phyloP scores from a whole-genome alignment of 2,888 invertebrate species.

The Gisinianus flammeolus region DNA sequence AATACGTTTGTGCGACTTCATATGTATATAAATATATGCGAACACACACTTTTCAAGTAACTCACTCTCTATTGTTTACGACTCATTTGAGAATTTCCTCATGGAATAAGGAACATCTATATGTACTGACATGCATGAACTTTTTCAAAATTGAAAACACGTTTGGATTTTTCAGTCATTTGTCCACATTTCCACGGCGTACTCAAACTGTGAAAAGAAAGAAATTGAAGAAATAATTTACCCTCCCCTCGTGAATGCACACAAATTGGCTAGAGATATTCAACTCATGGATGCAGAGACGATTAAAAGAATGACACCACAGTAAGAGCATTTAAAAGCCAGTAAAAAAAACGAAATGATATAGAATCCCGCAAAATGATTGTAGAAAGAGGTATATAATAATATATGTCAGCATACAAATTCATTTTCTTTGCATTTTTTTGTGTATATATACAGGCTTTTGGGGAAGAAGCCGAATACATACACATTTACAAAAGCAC shows the following conservation, averaged over 20 bases:
- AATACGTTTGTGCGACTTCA: too few species aligned
- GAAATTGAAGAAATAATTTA: slow-evolving; percentile 30
- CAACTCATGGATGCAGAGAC: slow-evolving; percentile 7
- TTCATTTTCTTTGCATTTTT: neutral
- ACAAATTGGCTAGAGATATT: slow-evolving; percentile 1
- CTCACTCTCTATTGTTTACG: too few species aligned
- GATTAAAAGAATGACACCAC: slow-evolving; percentile 17
- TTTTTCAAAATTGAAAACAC: too few species aligned
- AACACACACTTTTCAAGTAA: too few species aligned
- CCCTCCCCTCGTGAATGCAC: slow-evolving; percentile 6
- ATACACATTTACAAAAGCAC: slow-evolving; percentile 36
- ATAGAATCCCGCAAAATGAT: too few species aligned
- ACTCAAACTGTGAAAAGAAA: slow-evolving; percentile 27
- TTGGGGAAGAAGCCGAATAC: slow-evolving; percentile 35
- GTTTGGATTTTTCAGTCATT: slow-evolving; percentile 30
- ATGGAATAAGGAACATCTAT: too few species aligned
- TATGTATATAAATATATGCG: too few species aligned
- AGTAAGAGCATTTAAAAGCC: slow-evolving; percentile 12
- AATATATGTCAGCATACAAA: neutral
- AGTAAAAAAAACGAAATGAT: neutral
- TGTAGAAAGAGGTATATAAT: too few species aligned
- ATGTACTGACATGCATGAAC: too few species aligned
- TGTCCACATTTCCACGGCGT: slow-evolving; percentile 38
- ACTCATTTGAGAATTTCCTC: too few species aligned
- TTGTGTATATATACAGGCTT: slow-evolving; percentile 13